Conservation (phyloP, 92 coral and sea anemone species). For the Meandrina meandrites region DNA sequence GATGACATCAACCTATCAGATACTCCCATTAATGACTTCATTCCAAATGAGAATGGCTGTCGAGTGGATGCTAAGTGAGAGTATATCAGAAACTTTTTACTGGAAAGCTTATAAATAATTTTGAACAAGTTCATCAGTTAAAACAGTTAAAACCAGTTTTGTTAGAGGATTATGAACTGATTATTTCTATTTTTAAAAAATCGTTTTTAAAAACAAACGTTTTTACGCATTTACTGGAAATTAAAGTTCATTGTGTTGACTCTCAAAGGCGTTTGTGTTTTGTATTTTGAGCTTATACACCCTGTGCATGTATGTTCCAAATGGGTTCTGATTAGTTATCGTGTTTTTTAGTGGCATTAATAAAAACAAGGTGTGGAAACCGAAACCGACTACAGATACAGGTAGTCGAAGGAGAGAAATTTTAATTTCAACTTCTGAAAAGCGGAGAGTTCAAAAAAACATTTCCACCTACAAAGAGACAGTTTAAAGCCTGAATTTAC, state of each 20-base stretch:
- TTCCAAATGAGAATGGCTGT: conserved; percentile 33
- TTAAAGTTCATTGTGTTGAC: background rate
- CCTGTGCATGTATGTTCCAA: too few species aligned
- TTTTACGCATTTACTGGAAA: background rate
- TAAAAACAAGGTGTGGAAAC: too few species aligned
- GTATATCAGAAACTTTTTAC: background rate
- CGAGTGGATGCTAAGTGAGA: conserved; percentile 27
- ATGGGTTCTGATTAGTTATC: too few species aligned
- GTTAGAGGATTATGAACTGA: background rate
- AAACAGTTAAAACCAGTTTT: background rate
- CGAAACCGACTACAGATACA: too few species aligned
- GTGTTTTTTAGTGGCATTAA: too few species aligned
- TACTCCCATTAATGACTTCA: conserved; percentile 15
- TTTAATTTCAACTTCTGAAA: too few species aligned
- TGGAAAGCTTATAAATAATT: background rate
- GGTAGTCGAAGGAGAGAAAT: too few species aligned
- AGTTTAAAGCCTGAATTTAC: too few species aligned
- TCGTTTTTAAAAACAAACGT: too few species aligned
- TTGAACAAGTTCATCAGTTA: background rate
- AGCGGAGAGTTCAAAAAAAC: too few species aligned
- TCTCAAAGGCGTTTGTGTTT: background rate
- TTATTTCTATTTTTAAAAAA: background rate
- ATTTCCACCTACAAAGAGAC: too few species aligned
- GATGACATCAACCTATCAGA: conserved; percentile 38
- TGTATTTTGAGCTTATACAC: too few species aligned